Percentiles rank a stretch among this genome's conserved stretches.
These are phyloP conservation scores for Miichthys miiuy DNA, from an alignment of 2,797 vertebrate genomes.

Conservation along the genomic window DNA sequence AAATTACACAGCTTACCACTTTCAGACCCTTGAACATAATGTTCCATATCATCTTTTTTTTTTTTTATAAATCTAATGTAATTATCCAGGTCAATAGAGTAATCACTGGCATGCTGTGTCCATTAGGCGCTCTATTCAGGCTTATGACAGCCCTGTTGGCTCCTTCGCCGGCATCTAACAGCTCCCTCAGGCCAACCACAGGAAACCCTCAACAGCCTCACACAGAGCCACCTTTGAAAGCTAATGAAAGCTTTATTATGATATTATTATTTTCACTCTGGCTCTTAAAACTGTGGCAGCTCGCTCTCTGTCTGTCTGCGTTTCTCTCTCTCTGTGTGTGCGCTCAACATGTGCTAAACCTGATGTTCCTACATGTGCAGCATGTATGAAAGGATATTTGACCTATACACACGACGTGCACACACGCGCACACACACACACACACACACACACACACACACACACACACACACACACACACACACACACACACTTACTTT, in stretches of 20 bases:
- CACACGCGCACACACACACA: slow-evolving; percentile 4
- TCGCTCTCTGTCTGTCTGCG: slow-evolving; percentile 19
- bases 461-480: slow-evolving; percentile 15
- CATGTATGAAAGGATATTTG: slow-evolving; percentile 45
- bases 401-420: slow-evolving; percentile 24
- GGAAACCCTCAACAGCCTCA: slow-evolving; percentile 71
- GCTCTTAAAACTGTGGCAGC: slow-evolving; percentile 51
- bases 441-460: slow-evolving; percentile 17
- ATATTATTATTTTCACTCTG: slow-evolving; percentile 74
- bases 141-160: slow-evolving; percentile 59
- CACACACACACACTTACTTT: slow-evolving; percentile 11
- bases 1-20: slow-evolving; percentile 47
- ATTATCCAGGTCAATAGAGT: slow-evolving; percentile 71
- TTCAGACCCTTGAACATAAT: slow-evolving; percentile 48
- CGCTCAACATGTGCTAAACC: slow-evolving; percentile 29
- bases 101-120: slow-evolving; percentile 68
- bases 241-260: slow-evolving; percentile 81
- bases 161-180: slow-evolving; percentile 60
- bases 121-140: slow-evolving; percentile 59
- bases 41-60: slow-evolving; percentile 55
- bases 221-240: slow-evolving; percentile 81
- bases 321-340: slow-evolving; percentile 27
- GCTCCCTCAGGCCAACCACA: slow-evolving; percentile 63
- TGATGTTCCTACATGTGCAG: slow-evolving; percentile 41
- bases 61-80: slow-evolving; percentile 52